phyloP scores from a whole-genome alignment of 2,888 invertebrate species.

The Agrochola litura region DNA sequence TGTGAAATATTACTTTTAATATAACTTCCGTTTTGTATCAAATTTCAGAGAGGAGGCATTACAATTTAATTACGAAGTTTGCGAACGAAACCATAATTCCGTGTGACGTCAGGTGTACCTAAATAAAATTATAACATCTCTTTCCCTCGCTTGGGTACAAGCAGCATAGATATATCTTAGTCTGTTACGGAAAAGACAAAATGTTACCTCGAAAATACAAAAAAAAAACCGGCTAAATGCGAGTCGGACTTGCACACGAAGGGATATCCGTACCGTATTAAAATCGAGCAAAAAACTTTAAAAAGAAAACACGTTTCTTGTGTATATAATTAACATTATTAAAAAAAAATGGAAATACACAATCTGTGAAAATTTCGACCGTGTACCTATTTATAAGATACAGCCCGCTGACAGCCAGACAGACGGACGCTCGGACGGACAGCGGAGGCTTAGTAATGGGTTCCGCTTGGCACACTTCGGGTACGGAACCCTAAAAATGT shows the following conservation, averaged over 20 bases:
- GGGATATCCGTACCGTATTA: too few species aligned
- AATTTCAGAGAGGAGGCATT: slow-evolving; percentile 6
- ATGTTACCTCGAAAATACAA: not conserved
- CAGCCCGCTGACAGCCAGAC: too few species aligned
- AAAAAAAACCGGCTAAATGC: not conserved
- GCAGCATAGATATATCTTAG: not conserved
- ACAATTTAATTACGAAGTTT: slow-evolving; percentile 24
- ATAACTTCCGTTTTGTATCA: not conserved
- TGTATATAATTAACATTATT: too few species aligned
- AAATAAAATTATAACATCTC: slow-evolving; percentile 12
- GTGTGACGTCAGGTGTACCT: not conserved
- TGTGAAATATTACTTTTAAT: slow-evolving; percentile 12
- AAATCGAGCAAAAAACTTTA: too few species aligned
- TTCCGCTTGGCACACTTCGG: too few species aligned
- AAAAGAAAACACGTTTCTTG: too few species aligned
- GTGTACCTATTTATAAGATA: too few species aligned
- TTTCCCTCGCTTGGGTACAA: not conserved
- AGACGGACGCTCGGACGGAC: too few species aligned
- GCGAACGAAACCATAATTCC: not conserved
- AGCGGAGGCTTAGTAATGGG: too few species aligned
- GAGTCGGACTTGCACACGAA: too few species aligned
- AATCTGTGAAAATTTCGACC: too few species aligned
- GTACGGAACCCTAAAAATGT: not conserved
- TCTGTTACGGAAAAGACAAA: not conserved
- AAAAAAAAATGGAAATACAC: too few species aligned